Conservation (phyloP, 1,140 invertebrate genomes). For the Periplaneta americana region DNA sequence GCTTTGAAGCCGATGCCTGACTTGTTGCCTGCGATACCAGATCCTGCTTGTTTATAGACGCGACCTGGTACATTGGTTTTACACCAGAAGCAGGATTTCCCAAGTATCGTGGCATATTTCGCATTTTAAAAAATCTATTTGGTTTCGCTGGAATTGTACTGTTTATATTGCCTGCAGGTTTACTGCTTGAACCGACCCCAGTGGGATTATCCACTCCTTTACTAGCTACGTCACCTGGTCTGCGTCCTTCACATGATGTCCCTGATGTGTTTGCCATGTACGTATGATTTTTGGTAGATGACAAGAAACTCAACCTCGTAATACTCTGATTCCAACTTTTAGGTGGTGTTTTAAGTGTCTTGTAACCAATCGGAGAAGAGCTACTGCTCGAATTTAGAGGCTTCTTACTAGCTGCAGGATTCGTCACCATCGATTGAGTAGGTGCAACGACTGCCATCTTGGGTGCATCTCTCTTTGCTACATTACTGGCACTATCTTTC, state of each 20-base stretch:
- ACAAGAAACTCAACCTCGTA: neutral
- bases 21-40: neutral
- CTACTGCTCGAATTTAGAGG: neutral
- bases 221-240: neutral
- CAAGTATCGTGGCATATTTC: constrained; percentile 51
- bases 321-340: constrained; percentile 17
- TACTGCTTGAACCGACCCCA: neutral
- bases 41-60: neutral
- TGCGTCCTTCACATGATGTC: neutral
- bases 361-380: constrained; percentile 3
- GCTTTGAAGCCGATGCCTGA: neutral
- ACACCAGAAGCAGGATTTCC: constrained; percentile 55
- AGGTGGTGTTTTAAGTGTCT: constrained; percentile 15
- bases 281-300: neutral
- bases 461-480: neutral
- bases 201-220: neutral
- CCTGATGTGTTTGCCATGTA: neutral
- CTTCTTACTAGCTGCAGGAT: neutral
- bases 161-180: neutral
- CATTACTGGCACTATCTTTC: neutral
- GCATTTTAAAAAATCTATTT: constrained; percentile 51
- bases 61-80: constrained; percentile 50
- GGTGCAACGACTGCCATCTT: constrained; percentile 16
- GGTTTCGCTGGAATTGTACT: constrained; percentile 37
- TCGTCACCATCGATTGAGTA: constrained; percentile 1